Conservation (phyloP, 2,113 vertebrate genomes). For the Lasiurus borealis region DNA sequence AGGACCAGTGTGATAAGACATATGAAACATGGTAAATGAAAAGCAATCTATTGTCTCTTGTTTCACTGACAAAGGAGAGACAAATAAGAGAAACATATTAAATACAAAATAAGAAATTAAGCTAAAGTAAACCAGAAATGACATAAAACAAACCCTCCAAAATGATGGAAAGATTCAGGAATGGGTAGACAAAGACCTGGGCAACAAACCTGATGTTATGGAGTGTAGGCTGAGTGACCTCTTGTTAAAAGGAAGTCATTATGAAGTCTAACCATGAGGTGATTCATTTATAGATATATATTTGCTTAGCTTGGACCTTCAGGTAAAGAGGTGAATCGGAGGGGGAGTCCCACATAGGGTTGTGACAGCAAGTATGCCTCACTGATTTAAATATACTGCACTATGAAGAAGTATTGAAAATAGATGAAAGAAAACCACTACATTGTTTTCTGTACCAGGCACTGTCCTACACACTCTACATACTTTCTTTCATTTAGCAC, state of each 20-base stretch:
- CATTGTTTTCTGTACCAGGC: not conserved
- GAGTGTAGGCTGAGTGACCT: not conserved
- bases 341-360: not conserved
- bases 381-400: not conserved
- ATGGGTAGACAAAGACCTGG: not conserved
- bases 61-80: not conserved
- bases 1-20: not conserved
- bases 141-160: not conserved
- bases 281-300: not conserved
- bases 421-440: not conserved
- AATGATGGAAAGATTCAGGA: not conserved
- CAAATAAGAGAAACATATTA: not conserved
- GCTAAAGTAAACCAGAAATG: not conserved
- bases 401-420: not conserved
- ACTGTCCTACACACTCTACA: not conserved
- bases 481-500: not conserved
- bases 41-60: not conserved
- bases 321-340: not conserved
- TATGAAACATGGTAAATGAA: not conserved
- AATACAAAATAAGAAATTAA: not conserved
- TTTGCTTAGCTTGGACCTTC: slow-evolving; percentile 47
- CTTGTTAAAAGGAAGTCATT: not conserved
- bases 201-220: not conserved
- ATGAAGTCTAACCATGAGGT: not conserved
- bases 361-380: not conserved